These are phyloP conservation scores for Camelus bactrianus DNA, from an alignment of 2,113 vertebrate genomes.

Conservation along the genomic window DNA sequence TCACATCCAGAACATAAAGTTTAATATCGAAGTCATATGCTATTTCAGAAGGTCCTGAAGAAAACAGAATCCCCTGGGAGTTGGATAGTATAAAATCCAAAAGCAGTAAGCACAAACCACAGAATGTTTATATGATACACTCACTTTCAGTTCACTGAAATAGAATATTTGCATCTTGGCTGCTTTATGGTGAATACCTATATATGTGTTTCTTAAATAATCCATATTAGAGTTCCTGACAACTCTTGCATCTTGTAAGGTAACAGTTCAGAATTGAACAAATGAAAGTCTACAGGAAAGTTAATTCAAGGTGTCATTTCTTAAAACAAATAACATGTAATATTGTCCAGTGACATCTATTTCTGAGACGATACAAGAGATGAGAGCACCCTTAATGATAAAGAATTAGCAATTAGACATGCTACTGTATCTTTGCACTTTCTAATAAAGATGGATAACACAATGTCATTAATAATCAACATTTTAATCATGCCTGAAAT, in stretches of 20 bases:
- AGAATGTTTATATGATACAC: not conserved
- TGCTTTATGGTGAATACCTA: not conserved
- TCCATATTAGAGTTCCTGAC: not conserved
- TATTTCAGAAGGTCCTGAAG: not conserved
- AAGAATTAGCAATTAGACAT: not conserved
- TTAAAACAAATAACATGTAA: constrained; percentile 5
- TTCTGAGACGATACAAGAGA: constrained; percentile 14
- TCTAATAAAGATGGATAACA: not conserved
- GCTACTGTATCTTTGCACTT: not conserved
- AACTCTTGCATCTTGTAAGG: not conserved
- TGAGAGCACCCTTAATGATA: not conserved
- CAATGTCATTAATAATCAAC: constrained; percentile 7
- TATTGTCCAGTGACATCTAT: not conserved
- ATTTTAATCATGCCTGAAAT: not conserved
- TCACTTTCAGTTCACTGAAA: not conserved
- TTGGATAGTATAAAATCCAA: not conserved
- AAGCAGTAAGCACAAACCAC: not conserved
- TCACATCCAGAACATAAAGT: not conserved
- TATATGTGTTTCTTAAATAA: not conserved
- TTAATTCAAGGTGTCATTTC: not conserved
- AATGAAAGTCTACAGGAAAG: not conserved
- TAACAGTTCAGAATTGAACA: not conserved
- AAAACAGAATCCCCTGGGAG: not conserved
- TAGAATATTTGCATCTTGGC: not conserved
- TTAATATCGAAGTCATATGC: not conserved